phyloP scores from a whole-genome alignment of 2,888 invertebrate species.

The Drosophila robusta region DNA sequence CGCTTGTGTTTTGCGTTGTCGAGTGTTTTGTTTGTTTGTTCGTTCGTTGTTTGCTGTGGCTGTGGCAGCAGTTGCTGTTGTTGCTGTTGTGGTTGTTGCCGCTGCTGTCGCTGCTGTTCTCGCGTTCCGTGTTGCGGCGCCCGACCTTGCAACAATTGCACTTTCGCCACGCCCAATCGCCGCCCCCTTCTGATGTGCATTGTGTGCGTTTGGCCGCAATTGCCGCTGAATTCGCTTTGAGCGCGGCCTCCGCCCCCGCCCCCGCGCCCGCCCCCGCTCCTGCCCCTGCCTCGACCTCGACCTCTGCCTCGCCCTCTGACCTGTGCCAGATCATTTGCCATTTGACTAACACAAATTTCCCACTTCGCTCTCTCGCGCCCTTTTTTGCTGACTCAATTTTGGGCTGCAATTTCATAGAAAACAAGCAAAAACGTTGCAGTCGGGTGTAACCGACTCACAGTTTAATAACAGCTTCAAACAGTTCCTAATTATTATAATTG shows the following conservation, averaged over 20 bases:
- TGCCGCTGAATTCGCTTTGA: constrained; percentile 51
- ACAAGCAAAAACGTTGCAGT: too few species aligned
- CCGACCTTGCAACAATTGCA: constrained; percentile 63
- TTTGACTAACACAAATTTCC: constrained; percentile 2
- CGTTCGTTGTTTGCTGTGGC: constrained; percentile 21
- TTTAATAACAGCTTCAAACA: too few species aligned
- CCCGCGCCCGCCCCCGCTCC: too few species aligned
- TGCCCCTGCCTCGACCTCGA: not conserved
- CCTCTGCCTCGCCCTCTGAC: not conserved
- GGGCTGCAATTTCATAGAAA: not conserved
- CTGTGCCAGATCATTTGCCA: constrained; percentile 20
- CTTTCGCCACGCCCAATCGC: constrained; percentile 59
- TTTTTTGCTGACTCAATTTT: not conserved
- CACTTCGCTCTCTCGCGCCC: not conserved
- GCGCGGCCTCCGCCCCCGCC: constrained; percentile 3
- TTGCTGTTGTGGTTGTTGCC: constrained; percentile 9
- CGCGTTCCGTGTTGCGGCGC: constrained; percentile 30
- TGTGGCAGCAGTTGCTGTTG: constrained; percentile 5
- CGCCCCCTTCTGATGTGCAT: constrained; percentile 27
- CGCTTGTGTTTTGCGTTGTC: constrained; percentile 54
- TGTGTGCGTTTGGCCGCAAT: constrained; percentile 25
- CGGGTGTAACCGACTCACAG: too few species aligned
- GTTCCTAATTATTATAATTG: too few species aligned
- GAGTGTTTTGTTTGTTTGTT: constrained; percentile 58
- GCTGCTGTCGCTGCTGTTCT: constrained; percentile 24